phyloP scores from a whole-genome alignment of 2,888 invertebrate genomes.

The Bombyx huttoni region DNA sequence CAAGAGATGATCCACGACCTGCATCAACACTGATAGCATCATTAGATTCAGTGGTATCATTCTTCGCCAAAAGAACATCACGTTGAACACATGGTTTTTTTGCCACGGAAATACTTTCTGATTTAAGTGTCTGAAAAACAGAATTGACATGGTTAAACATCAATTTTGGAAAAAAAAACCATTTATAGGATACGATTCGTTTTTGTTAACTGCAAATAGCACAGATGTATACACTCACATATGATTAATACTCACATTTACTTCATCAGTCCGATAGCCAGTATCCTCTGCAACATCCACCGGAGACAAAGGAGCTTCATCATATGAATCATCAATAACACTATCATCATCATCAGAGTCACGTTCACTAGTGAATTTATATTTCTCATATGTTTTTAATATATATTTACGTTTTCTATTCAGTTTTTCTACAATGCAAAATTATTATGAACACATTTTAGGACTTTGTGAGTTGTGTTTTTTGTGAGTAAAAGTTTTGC shows the following conservation, averaged over 20 bases:
- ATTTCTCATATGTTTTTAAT: slow-evolving; percentile 22
- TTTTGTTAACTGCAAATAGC: no score
- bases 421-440: slow-evolving; percentile 25
- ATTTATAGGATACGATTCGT: no score
- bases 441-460: no score
- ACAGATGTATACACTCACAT: no score
- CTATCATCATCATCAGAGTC: slow-evolving; percentile 11
- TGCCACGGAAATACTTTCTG: not conserved
- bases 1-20: slow-evolving; percentile 52
- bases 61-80: not conserved
- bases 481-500: no score
- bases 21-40: slow-evolving; percentile 45
- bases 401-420: slow-evolving; percentile 14
- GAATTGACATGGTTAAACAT: not conserved
- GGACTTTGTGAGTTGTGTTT: no score
- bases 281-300: slow-evolving; percentile 3
- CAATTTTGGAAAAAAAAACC: no score
- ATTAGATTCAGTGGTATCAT: slow-evolving; percentile 8
- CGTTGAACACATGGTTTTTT: not conserved
- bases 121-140: not conserved
- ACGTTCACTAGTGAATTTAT: slow-evolving; percentile 11
- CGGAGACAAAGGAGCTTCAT: slow-evolving; percentile 9
- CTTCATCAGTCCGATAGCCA: slow-evolving; percentile 4
- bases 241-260: slow-evolving; percentile 4
- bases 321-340: slow-evolving; percentile 18